phyloP scores from a whole-genome alignment of 2,797 vertebrate species.

The Todus mexicanus region DNA sequence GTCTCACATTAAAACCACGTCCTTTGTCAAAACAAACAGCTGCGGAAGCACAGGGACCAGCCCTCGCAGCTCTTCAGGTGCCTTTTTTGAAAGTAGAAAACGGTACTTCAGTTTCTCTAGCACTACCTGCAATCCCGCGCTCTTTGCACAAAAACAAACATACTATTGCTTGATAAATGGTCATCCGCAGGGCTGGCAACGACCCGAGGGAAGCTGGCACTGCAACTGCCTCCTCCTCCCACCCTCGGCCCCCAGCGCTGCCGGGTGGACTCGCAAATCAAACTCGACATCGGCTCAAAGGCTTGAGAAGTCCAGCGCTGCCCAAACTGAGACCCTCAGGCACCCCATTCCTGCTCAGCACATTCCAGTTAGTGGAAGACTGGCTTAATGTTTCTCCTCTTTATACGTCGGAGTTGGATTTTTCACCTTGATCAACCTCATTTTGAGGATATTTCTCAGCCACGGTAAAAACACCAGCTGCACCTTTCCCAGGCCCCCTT shows the following conservation, averaged over 20 bases:
- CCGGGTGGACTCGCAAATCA: not conserved
- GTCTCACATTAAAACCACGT: not conserved
- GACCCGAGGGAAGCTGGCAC: not conserved
- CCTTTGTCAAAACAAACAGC: not conserved
- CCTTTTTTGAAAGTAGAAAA: not conserved
- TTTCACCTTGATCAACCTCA: not conserved
- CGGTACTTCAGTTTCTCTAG: fast-evolving
- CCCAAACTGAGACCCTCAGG: not conserved
- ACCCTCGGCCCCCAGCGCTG: not conserved
- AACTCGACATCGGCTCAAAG: not conserved
- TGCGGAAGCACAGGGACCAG: not conserved
- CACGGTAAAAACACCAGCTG: not conserved
- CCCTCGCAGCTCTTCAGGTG: not conserved
- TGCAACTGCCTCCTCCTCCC: not conserved
- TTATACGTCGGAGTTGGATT: not conserved
- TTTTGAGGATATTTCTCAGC: not conserved
- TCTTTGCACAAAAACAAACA: not conserved
- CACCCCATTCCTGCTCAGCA: not conserved
- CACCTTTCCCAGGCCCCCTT: not conserved
- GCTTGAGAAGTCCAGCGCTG: not conserved
- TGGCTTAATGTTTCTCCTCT: not conserved
- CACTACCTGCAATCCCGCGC: not conserved
- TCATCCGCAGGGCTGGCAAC: fast-evolving
- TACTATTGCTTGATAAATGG: not conserved
- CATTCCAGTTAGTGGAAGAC: not conserved